These are phyloP conservation scores for Drosophila eugracilis DNA, from an alignment of 1,140 invertebrate species.

Conservation along the genomic window DNA sequence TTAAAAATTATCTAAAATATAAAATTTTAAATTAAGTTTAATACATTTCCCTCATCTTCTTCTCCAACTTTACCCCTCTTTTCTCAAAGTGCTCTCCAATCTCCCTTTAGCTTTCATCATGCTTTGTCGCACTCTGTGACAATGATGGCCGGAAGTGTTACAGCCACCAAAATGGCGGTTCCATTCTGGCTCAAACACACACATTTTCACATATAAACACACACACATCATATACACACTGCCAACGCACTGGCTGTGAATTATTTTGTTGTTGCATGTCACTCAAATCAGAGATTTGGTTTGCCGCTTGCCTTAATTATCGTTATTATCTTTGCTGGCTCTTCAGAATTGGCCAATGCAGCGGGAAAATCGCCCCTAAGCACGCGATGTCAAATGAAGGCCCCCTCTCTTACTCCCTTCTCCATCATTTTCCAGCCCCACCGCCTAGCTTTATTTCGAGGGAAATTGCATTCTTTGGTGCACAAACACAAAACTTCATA, in stretches of 20 bases:
- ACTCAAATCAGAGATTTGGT: conserved; percentile 75
- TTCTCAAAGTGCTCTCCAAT: conserved; percentile 29
- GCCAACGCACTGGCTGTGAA: conserved; percentile 31
- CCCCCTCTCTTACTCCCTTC: neutral
- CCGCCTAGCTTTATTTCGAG: conserved; percentile 5
- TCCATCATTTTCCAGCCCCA: neutral
- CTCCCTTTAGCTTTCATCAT: conserved; percentile 31
- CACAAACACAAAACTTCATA: conserved; percentile 74
- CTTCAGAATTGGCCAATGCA: conserved; percentile 74
- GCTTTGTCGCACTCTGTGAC: conserved; percentile 57
- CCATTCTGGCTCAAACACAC: conserved; percentile 5
- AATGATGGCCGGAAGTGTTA: conserved; percentile 74
- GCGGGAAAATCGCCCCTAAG: conserved; percentile 70
- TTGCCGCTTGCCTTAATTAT: conserved; percentile 80
- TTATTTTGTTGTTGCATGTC: conserved; percentile 78
- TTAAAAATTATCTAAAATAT: too few relatives aligned
- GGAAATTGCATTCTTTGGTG: conserved; percentile 73
- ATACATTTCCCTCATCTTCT: neutral
- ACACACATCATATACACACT: neutral
- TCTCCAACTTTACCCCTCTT: neutral
- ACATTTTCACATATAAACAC: neutral
- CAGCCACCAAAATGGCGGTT: conserved; percentile 64
- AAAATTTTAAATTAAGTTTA: too few relatives aligned
- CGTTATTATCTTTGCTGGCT: conserved; percentile 65
- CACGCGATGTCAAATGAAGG: conserved; percentile 76